A percentile compares a stretch with the other conserved stretches of the same genome.
phyloP scores from a whole-genome alignment of 2,113 vertebrate genomes.

The Mobula hypostoma region DNA sequence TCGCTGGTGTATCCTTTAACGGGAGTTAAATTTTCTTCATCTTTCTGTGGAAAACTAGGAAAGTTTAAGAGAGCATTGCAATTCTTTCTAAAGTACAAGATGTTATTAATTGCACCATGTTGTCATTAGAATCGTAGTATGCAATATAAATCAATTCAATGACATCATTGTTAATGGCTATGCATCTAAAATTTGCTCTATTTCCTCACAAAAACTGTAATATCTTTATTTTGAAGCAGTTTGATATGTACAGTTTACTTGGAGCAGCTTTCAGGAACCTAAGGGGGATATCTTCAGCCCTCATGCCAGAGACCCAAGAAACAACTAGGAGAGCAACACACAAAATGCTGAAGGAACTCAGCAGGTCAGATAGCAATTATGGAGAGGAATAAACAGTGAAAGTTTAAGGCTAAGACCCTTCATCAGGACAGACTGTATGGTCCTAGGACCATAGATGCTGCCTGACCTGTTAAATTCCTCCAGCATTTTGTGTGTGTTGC shows the following conservation, averaged over 20 bases:
- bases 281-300: too few relatives aligned
- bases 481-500: too few relatives aligned
- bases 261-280: background rate
- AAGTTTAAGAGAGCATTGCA: background rate
- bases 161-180: background rate
- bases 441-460: too few relatives aligned
- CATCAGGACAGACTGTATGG: too few relatives aligned
- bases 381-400: too few relatives aligned
- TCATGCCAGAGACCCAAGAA: too few relatives aligned
- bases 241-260: background rate
- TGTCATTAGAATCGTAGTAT: background rate
- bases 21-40: background rate
- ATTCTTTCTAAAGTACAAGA: background rate
- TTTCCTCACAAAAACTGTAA: background rate
- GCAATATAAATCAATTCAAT: background rate
- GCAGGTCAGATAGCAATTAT: too few relatives aligned
- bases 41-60: background rate
- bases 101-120: background rate
- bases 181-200: background rate
- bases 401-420: too few relatives aligned
- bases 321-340: too few relatives aligned
- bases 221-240: background rate
- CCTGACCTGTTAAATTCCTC: too few relatives aligned
- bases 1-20: background rate
- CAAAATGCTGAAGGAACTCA: background rate